These are phyloP conservation scores for Datnioides undecimradiatus DNA, from an alignment of 2,113 vertebrate genomes.

Conservation along the genomic window DNA sequence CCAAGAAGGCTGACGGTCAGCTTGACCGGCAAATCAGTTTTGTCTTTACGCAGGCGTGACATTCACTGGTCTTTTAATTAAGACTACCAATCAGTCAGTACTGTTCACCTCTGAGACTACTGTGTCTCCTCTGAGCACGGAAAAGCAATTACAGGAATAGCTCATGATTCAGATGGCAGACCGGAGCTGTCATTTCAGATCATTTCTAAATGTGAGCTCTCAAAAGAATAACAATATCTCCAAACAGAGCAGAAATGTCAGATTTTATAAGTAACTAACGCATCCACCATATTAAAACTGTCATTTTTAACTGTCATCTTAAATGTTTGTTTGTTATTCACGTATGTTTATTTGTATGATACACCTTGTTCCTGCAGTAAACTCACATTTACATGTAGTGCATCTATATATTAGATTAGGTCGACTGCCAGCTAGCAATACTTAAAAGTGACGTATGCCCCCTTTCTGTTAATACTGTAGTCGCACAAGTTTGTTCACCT, in stretches of 20 bases:
- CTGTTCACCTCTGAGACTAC: background rate
- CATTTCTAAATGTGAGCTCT: no score
- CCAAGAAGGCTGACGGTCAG: background rate
- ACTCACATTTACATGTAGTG: background rate
- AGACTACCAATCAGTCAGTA: background rate
- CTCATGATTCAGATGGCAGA: background rate
- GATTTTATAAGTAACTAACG: no score
- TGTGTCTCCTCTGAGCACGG: background rate
- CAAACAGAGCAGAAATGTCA: no score
- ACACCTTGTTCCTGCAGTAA: background rate
- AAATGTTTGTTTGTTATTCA: no score
- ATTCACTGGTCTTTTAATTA: background rate
- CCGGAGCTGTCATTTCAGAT: background rate
- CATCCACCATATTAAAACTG: no score
- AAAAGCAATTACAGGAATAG: background rate
- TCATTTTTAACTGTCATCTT: no score
- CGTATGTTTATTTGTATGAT: no score
- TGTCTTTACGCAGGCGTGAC: background rate
- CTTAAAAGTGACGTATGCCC: background rate
- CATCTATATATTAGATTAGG: background rate
- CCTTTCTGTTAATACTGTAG: background rate
- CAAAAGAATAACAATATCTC: no score
- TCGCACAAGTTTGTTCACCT: background rate
- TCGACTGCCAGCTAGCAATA: no score
- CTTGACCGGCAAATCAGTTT: background rate